Base-by-base conservation (phyloP, 2,797 vertebrate species). In the Propithecus deckenii region DNA sequence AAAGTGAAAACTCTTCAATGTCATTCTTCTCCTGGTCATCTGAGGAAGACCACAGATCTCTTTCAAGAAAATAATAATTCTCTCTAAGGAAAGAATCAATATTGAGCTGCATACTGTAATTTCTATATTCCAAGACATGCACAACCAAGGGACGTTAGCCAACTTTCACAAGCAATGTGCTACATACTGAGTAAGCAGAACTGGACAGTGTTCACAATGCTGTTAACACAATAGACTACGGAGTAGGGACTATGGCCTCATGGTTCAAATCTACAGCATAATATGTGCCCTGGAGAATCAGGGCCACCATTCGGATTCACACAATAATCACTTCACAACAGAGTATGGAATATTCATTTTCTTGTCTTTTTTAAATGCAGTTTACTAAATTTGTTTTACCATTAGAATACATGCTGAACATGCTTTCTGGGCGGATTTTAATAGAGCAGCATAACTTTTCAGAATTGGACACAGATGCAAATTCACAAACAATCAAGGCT, bases 381-480 rank as follows among this genome's bases (percentile, higher is more conserved):
- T 30, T 92, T 59, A 71, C 43, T 74, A 59, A 55, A 75, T 86
- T 52, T 88, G 23, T 69, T 86, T 88, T 71, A 61, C 55, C 23
- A 63, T 83, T 72, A 67, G 55, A 94, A 93, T 7, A 32, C 25
- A 81, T 22, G 5, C 25, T 65, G 74, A 90, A 83, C 9, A 76
- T 46, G 23, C 25, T 92, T 89, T 48, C 84, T 89, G 25, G 6
- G 41, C 87, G 4, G 32, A 84, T 81, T 91, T 69, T 94, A 93
- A 93, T 5, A 63, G 41, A 94, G 59, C 59, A 72, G 20, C 3
- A 20, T 74, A 96, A 88, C 5, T 61, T 48, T 88, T 80, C 63
- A 95, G 71, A 94, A 94, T 72, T 83, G 32, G 75, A 92, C 48
- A 94, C 8, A 90, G 57, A 95, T 71, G 35, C n/a, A 91, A 96